Percentiles rank a stretch among this genome's conserved stretches.
These are phyloP conservation scores for Todiramphus chloris DNA, from an alignment of 2,113 vertebrate species.

Conservation along the genomic window DNA sequence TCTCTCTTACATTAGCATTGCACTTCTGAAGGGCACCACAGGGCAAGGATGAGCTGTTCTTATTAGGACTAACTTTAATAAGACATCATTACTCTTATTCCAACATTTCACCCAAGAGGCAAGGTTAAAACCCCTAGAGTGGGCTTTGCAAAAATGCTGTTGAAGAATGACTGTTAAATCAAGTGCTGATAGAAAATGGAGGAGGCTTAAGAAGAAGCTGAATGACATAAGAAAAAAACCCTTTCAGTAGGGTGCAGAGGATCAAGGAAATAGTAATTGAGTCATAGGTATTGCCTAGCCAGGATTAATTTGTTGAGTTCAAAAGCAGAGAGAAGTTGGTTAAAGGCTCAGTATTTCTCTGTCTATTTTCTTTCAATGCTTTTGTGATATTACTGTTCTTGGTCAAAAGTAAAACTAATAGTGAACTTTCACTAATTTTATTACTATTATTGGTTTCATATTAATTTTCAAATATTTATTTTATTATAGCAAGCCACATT, in stretches of 20 bases:
- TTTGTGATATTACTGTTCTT: neutral
- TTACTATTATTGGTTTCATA: neutral
- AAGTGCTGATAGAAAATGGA: constrained; percentile 41
- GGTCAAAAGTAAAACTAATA: neutral
- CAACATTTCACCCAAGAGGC: neutral
- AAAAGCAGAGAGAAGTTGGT: constrained; percentile 2
- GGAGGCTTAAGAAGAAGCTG: constrained; percentile 28
- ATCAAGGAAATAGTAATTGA: constrained; percentile 58
- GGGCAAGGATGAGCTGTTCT: constrained; percentile 17
- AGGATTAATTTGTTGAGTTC: constrained; percentile 47
- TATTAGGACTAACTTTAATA: constrained; percentile 40
- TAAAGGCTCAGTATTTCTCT: constrained; percentile 14
- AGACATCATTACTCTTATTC: constrained; percentile 39
- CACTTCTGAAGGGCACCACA: constrained; percentile 11
- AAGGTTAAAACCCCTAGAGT: constrained; percentile 52
- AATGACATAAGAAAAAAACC: constrained; percentile 2
- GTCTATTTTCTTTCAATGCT: neutral
- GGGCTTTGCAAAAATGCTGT: constrained; percentile 1
- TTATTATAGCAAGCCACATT: neutral
- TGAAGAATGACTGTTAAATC: constrained; percentile 49
- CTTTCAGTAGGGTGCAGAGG: constrained; percentile 5
- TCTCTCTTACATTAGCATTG: neutral
- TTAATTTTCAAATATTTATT: neutral
- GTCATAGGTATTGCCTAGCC: constrained; percentile 16
- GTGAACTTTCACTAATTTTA: neutral